These are phyloP conservation scores for Tokudaia tokunoshimensis DNA, from an alignment of 2,797 vertebrate species.

Conservation along the genomic window DNA sequence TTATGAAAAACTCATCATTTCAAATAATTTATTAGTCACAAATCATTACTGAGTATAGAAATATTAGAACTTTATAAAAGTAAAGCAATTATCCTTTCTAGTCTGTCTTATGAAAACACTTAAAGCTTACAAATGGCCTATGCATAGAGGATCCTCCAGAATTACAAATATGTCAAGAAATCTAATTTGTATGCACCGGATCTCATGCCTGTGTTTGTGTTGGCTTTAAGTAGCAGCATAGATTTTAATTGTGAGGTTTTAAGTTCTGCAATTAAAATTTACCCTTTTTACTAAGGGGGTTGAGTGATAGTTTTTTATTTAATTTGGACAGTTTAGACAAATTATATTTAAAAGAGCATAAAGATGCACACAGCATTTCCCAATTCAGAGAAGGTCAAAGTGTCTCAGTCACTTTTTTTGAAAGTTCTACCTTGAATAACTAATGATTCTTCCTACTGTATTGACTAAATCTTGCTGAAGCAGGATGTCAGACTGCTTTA, in stretches of 20 bases:
- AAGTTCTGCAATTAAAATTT: conserved; percentile 98
- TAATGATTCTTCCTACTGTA: conserved; percentile 85
- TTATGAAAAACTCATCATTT: not conserved
- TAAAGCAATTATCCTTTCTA: conserved; percentile 67
- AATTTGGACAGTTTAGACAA: conserved; percentile 96
- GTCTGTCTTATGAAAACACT: conserved; percentile 76
- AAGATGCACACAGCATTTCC: conserved; percentile 95
- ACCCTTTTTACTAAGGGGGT: conserved; percentile 94
- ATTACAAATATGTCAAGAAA: conserved; percentile 83
- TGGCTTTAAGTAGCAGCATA: conserved; percentile 93
- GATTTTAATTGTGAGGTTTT: conserved; percentile 98
- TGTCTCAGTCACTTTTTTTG: conserved; percentile 85
- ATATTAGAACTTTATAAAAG: conserved; percentile 74
- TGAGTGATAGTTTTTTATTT: conserved; percentile 95
- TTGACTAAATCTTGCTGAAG: conserved; percentile 81
- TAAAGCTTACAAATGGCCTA: conserved; percentile 76
- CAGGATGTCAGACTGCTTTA: conserved; percentile 78
- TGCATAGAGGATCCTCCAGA: conserved; percentile 82
- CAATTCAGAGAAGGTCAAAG: conserved; percentile 90
- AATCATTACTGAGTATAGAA: conserved; percentile 81
- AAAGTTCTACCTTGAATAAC: conserved; percentile 89
- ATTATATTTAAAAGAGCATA: conserved; percentile 96
- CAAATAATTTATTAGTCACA: conserved; percentile 75
- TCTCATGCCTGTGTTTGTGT: conserved; percentile 93
- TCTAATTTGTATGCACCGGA: conserved; percentile 94